phyloP scores from a whole-genome alignment of 2,113 vertebrate species.

The Tragelaphus scriptus region DNA sequence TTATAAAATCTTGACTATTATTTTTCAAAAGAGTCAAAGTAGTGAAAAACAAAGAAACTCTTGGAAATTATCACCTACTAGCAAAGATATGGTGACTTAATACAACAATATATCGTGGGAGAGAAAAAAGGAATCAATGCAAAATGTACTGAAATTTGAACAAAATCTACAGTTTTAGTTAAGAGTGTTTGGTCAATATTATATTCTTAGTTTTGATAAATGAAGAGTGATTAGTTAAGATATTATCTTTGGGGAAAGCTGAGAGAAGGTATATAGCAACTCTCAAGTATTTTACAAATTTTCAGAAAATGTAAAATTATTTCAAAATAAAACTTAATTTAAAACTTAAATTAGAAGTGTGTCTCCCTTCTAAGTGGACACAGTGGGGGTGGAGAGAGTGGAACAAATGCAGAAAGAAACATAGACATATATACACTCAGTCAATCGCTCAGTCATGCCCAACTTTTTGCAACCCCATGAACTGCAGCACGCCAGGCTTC shows the following conservation, averaged over 20 bases:
- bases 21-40: not conserved
- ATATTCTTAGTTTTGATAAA: not conserved
- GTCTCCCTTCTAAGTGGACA: not conserved
- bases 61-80: not conserved
- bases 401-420: not conserved
- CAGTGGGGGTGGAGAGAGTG: not conserved
- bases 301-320: not conserved
- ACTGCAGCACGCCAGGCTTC: not conserved
- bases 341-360: not conserved
- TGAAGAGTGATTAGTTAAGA: not conserved
- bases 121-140: not conserved
- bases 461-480: not conserved
- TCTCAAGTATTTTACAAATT: not conserved
- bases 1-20: not conserved
- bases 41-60: not conserved
- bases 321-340: not conserved
- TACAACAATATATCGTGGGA: not conserved
- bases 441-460: accelerated
- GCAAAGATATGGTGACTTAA: not conserved
- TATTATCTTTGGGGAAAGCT: not conserved
- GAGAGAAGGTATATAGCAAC: not conserved
- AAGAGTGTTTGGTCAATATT: not conserved
- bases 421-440: not conserved
- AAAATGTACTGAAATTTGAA: not conserved
- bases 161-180: not conserved